These are phyloP conservation scores for Arge pagana DNA, from an alignment of 2,888 invertebrate species.

Conservation along the genomic window DNA sequence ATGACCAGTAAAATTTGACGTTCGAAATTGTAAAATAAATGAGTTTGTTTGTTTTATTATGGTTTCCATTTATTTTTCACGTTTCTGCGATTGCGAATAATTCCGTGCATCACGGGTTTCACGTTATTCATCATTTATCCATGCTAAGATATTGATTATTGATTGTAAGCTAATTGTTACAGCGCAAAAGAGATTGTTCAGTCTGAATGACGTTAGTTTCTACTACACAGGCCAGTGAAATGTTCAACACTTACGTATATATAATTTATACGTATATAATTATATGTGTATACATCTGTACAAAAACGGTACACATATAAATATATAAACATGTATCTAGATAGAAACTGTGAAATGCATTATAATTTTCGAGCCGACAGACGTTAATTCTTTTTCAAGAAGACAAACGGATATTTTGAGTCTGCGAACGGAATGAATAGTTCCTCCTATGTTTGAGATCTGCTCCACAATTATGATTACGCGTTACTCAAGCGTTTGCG, in stretches of 20 bases:
- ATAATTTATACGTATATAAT: constrained; percentile 28
- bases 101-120: constrained; percentile 16
- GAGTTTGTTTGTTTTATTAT: constrained; percentile 39
- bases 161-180: neutral
- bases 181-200: constrained; percentile 10
- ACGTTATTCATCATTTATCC: constrained; percentile 13
- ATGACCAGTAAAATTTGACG: constrained; percentile 43
- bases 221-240: constrained; percentile 53
- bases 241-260: too few relatives aligned
- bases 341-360: constrained; percentile 55
- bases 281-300: neutral
- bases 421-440: constrained; percentile 3
- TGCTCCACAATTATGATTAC: neutral
- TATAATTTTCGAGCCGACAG: constrained; percentile 30
- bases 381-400: neutral
- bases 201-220: constrained; percentile 28
- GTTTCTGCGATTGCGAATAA: constrained; percentile 27
- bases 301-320: neutral
- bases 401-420: neutral
- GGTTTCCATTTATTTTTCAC: constrained; percentile 36
- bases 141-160: constrained; percentile 6
- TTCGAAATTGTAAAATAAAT: constrained; percentile 44
- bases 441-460: constrained; percentile 2
- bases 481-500: neutral
- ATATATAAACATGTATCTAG: neutral